Percentiles rank a stretch among this genome's conserved stretches.
phyloP scores from a whole-genome alignment of 1,140 invertebrate species.

The Conus betulinus region DNA sequence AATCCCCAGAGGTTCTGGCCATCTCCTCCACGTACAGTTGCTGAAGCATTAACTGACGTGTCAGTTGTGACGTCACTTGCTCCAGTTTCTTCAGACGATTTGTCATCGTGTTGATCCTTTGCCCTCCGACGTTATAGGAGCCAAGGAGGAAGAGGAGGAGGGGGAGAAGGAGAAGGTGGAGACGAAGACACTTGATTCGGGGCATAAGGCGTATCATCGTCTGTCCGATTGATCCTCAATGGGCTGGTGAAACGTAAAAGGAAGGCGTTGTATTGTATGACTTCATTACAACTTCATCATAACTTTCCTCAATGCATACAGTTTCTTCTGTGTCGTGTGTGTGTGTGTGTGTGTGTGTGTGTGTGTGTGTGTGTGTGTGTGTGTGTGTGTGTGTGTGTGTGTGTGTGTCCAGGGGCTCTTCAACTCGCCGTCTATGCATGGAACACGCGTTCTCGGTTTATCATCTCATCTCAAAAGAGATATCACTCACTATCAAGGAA shows the following conservation, averaged over 20 bases:
- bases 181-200: not conserved
- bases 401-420: too few species aligned
- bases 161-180: not conserved
- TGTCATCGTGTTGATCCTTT: not conserved
- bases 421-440: too few species aligned
- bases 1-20: conserved; percentile 45
- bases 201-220: not conserved
- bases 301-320: too few species aligned
- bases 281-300: too few species aligned
- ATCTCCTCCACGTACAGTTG: conserved; percentile 50
- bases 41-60: conserved; percentile 48
- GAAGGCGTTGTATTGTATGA: too few species aligned
- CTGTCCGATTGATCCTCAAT: not conserved
- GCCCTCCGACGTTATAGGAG: not conserved
- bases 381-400: too few species aligned
- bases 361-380: too few species aligned
- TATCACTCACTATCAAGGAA: not conserved
- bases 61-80: not conserved
- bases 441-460: not conserved
- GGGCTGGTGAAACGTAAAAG: too few species aligned
- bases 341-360: too few species aligned
- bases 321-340: too few species aligned
- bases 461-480: not conserved
- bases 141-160: not conserved
- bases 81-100: not conserved